Evolutionary conservation across 37 sponge, comb jelly and placozoan genomes (phyloP).

Genomic region (Cliona cf. orientalis): DNA sequence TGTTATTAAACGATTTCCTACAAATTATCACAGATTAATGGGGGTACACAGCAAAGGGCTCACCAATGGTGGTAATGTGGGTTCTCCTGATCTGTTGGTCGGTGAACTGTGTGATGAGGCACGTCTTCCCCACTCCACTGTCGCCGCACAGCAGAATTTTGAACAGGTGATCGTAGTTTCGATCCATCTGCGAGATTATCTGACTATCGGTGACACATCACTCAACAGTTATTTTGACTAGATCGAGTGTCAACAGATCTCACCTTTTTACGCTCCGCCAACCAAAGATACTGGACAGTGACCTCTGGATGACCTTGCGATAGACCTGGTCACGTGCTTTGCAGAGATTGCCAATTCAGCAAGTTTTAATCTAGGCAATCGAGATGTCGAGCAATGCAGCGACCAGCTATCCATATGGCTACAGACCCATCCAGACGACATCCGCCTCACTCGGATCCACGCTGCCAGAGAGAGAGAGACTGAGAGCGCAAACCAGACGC

Average conservation of each 20-base stretch:
- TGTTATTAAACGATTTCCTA: too few relatives aligned
- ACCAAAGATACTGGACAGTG: too few relatives aligned
- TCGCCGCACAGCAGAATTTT: slow-evolving; percentile 88
- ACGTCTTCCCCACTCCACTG: slow-evolving; percentile 92
- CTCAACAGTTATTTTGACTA: too few relatives aligned
- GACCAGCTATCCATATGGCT: slow-evolving; percentile 42
- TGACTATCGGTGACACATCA: too few relatives aligned
- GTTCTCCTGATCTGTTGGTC: slow-evolving; percentile 69
- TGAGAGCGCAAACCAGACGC: slow-evolving; percentile 21
- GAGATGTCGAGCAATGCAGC: neutral
- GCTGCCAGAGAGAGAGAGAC: slow-evolving; percentile 43
- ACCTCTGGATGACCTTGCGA: too few relatives aligned
- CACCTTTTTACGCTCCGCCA: too few relatives aligned
- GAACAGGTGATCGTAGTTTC: slow-evolving; percentile 84
- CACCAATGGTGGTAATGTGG: slow-evolving; percentile 90
- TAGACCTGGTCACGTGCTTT: too few relatives aligned
- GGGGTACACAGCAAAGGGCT: slow-evolving; percentile 2
- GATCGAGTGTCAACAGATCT: too few relatives aligned
- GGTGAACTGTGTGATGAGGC: slow-evolving; percentile 82
- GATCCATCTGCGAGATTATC: slow-evolving; percentile 26
- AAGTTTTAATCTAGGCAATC: too few relatives aligned
- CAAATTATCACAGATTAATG: too few relatives aligned
- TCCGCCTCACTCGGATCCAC: neutral
- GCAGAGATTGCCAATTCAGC: too few relatives aligned
- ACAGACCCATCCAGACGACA: slow-evolving; percentile 38